These are phyloP conservation scores for Neodon shergylaensis DNA, from an alignment of 2,113 vertebrate genomes.

Conservation along the genomic window DNA sequence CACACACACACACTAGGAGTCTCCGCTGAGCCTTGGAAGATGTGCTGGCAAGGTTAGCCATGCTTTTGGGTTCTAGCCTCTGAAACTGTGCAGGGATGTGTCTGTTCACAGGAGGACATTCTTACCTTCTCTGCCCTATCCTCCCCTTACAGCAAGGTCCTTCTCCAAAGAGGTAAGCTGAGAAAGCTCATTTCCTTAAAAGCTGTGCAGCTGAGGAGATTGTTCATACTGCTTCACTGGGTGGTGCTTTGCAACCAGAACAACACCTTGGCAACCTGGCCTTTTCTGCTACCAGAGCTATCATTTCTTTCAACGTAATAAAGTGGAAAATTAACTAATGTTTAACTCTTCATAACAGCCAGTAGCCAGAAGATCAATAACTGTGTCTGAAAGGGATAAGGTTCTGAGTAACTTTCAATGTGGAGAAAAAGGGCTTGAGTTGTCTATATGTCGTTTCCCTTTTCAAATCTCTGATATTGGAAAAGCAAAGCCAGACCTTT, in stretches of 20 bases:
- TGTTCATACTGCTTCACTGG: not conserved
- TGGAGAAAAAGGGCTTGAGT: not conserved
- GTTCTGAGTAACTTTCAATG: constrained; percentile 45
- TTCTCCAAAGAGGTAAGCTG: not conserved
- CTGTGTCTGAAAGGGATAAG: constrained; percentile 41
- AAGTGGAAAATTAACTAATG: constrained; percentile 52
- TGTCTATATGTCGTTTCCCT: not conserved
- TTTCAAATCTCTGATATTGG: not conserved
- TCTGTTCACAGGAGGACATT: not conserved
- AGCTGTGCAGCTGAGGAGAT: not conserved
- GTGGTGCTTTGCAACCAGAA: constrained; percentile 43
- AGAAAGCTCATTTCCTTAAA: not conserved
- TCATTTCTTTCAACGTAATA: constrained; percentile 51
- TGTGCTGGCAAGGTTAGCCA: not conserved
- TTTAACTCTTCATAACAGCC: not conserved
- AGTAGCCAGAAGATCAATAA: constrained; percentile 31
- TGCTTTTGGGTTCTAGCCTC: not conserved
- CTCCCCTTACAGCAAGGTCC: not conserved
- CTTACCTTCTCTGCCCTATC: not conserved
- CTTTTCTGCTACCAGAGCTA: constrained; percentile 34
- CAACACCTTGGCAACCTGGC: constrained; percentile 3
- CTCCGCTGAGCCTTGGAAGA: not conserved
- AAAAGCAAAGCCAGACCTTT: constrained; percentile 58
- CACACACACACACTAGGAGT: not conserved
- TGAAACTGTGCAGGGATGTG: not conserved